These are phyloP conservation scores for Zaprionus tsacasi DNA, from an alignment of 1,140 invertebrate genomes.

Conservation along the genomic window DNA sequence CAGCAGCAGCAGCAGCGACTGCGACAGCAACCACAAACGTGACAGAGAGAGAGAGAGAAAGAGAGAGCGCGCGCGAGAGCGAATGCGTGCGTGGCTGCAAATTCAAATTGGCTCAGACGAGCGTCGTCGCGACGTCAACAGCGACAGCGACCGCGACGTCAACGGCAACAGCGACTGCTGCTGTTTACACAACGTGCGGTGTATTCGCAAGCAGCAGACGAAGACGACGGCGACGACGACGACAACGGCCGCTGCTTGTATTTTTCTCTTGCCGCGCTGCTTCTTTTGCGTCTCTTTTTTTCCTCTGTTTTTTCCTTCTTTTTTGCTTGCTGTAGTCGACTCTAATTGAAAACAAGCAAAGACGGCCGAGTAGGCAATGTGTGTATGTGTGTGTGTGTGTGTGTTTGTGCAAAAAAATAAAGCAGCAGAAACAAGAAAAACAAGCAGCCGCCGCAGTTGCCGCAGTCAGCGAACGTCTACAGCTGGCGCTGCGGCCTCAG, in stretches of 20 bases:
- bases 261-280: constrained; percentile 54
- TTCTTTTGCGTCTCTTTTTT: constrained; percentile 5
- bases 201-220: no score
- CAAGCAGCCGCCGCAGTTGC: constrained; percentile 40
- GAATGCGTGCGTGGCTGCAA: constrained; percentile 38
- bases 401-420: constrained; percentile 33
- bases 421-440: constrained; percentile 63
- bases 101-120: constrained; percentile 57
- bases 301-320: constrained; percentile 10
- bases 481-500: constrained; percentile 62
- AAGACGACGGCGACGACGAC: constrained; percentile 29
- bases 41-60: constrained; percentile 21
- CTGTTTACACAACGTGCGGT: constrained; percentile 5
- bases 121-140: constrained; percentile 42
- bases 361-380: constrained; percentile 35
- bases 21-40: constrained; percentile 65
- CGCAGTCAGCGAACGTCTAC: constrained; percentile 42
- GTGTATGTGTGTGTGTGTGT: constrained; percentile 42
- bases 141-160: constrained; percentile 43
- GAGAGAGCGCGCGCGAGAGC: constrained; percentile 5
- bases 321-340: constrained; percentile 43
- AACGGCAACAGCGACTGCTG: not conserved
- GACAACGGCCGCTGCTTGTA: constrained; percentile 48
- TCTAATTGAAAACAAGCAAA: constrained; percentile 82
- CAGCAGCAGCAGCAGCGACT: constrained; percentile 54